These are phyloP conservation scores for Harpegnathos saltator DNA, from an alignment of 1,140 invertebrate genomes.

Conservation along the genomic window DNA sequence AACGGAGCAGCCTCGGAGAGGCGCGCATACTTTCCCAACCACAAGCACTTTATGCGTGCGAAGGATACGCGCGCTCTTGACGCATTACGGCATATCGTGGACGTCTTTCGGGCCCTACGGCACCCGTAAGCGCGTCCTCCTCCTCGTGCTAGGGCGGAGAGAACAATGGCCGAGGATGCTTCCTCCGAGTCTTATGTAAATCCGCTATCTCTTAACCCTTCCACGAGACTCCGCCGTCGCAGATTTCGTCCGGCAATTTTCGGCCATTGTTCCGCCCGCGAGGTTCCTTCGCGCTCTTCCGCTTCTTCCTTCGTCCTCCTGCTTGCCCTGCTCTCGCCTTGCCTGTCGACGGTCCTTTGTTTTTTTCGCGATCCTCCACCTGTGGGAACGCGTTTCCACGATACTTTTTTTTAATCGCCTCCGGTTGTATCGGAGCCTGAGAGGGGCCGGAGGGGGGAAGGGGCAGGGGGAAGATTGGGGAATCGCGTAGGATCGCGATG, in stretches of 20 bases:
- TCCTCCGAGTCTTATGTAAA: constrained; percentile 61
- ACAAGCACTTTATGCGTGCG: neutral
- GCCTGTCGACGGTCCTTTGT: too few relatives aligned
- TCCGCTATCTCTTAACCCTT: constrained; percentile 57
- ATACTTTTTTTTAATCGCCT: neutral
- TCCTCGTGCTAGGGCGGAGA: constrained; percentile 8
- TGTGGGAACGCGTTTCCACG: neutral
- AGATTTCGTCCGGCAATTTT: constrained; percentile 69
- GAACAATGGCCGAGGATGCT: constrained; percentile 58
- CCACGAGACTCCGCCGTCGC: neutral
- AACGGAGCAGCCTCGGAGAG: neutral
- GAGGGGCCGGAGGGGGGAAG: too few relatives aligned
- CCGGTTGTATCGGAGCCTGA: neutral
- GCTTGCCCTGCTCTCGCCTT: neutral
- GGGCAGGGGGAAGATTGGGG: neutral
- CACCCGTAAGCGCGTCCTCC: neutral
- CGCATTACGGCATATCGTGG: neutral
- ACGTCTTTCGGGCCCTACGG: neutral
- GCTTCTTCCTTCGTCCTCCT: constrained; percentile 10
- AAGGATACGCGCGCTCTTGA: constrained; percentile 32
- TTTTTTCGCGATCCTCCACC: neutral
- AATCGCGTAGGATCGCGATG: neutral
- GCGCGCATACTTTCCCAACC: constrained; percentile 16
- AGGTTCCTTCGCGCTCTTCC: constrained; percentile 52
- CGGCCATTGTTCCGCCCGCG: constrained; percentile 69